These are phyloP conservation scores for Plebejus argus DNA, from an alignment of 2,888 invertebrate species.

Conservation along the genomic window DNA sequence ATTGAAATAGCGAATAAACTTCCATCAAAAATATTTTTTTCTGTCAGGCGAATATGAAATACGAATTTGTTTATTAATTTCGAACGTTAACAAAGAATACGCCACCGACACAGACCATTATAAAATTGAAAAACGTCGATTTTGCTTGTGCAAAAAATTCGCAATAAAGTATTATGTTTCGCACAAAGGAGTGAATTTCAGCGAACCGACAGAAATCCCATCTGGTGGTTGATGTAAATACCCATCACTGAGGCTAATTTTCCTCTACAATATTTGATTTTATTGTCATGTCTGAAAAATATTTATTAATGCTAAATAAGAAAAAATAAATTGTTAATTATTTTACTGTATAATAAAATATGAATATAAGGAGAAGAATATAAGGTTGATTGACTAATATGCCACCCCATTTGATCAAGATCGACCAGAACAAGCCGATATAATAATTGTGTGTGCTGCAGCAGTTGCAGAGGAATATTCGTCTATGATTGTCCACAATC, in stretches of 20 bases:
- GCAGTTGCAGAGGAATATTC: no score
- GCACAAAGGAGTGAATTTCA: slow-evolving; percentile 1
- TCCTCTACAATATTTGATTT: neutral
- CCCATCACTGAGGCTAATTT: neutral
- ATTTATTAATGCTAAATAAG: neutral
- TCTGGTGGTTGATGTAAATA: neutral
- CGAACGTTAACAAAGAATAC: neutral
- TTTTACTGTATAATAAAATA: no score
- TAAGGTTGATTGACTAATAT: no score
- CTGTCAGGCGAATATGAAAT: neutral
- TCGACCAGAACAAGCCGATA: no score
- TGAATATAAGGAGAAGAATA: no score
- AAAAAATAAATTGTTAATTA: no score
- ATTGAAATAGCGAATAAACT: neutral
- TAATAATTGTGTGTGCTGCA: no score
- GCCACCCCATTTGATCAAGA: no score
- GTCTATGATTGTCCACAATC: no score
- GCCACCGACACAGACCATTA: neutral
- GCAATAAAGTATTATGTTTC: slow-evolving; percentile 17
- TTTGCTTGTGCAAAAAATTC: neutral
- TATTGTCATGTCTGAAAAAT: neutral
- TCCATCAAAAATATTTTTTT: neutral
- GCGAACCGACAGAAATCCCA: neutral
- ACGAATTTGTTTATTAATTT: neutral
- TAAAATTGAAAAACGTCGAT: neutral